Conservation (phyloP, 2,888 invertebrate species). For the Synanthedon andrenaeformis region DNA sequence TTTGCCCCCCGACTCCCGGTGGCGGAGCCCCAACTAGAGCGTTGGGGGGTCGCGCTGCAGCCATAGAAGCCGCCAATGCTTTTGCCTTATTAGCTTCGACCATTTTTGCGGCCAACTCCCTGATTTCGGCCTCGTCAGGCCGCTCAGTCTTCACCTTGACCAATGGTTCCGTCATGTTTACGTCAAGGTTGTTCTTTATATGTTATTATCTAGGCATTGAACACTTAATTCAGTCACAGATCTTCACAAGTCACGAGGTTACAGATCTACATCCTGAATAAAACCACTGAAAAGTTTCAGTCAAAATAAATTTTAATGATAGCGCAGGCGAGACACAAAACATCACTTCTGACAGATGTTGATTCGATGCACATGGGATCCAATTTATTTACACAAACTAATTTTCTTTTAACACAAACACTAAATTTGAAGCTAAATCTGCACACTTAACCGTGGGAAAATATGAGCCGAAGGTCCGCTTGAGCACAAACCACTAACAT, state of each 20-base stretch:
- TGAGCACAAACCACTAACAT: neutral
- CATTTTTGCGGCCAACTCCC: constrained; percentile 88
- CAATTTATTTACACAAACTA: neutral
- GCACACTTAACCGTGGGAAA: neutral
- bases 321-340: constrained; percentile 26
- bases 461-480: neutral
- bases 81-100: constrained; percentile 84
- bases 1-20: constrained; percentile 52
- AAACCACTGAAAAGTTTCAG: constrained; percentile 26
- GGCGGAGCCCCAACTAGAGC: constrained; percentile 37
- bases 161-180: constrained; percentile 40
- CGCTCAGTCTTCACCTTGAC: constrained; percentile 78
- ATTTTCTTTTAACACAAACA: constrained; percentile 10
- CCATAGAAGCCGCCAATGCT: constrained; percentile 57
- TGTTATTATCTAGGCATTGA: neutral
- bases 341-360: constrained; percentile 49
- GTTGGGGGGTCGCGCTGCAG: constrained; percentile 61
- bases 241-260: constrained; percentile 9
- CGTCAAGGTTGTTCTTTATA: constrained; percentile 5
- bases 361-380: neutral
- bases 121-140: constrained; percentile 89
- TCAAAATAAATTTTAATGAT: constrained; percentile 49
- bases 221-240: neutral
- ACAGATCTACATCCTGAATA: constrained; percentile 49
- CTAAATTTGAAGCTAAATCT: neutral